phyloP scores from a whole-genome alignment of 2,797 vertebrate species.

The Notolepis coatsorum region DNA sequence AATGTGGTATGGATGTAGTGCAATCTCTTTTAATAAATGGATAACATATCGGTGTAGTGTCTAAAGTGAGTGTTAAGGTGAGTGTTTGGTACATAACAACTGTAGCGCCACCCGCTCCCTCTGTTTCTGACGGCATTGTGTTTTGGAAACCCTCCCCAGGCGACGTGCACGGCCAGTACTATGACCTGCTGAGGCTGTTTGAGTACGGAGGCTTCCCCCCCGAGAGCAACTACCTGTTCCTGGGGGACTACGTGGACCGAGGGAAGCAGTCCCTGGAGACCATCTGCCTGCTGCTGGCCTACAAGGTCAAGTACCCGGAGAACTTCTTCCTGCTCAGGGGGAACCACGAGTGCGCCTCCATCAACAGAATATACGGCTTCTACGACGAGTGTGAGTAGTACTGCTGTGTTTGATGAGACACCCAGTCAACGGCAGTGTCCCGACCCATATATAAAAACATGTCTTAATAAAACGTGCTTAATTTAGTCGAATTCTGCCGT shows the following conservation, averaged over 20 bases:
- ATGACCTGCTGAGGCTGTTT: slow-evolving; percentile 86
- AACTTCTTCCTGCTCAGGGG: slow-evolving; percentile 88
- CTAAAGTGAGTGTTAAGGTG: no score
- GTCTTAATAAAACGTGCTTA: no score
- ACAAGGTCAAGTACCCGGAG: slow-evolving; percentile 88
- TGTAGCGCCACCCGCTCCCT: no score
- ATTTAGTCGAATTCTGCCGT: no score
- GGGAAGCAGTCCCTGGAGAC: slow-evolving; percentile 88
- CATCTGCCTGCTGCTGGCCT: slow-evolving; percentile 85
- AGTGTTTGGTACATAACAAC: no score
- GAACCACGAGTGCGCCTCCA: slow-evolving; percentile 88
- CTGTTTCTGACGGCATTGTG: no score
- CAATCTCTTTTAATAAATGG: no score
- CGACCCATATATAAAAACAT: no score
- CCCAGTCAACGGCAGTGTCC: no score
- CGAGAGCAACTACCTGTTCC: slow-evolving; percentile 88
- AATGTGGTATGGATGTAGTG: no score
- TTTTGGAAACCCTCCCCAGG: slow-evolving; percentile 57
- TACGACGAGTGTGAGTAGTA: slow-evolving; percentile 89
- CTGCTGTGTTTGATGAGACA: no score
- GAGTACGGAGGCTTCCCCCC: slow-evolving; percentile 88
- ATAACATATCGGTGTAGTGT: no score
- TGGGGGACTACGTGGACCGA: slow-evolving; percentile 88
- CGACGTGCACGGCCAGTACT: slow-evolving; percentile 87
- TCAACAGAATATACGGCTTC: slow-evolving; percentile 89